These are phyloP conservation scores for Ginglymostoma cirratum DNA, from an alignment of 2,113 vertebrate species.

Conservation along the genomic window DNA sequence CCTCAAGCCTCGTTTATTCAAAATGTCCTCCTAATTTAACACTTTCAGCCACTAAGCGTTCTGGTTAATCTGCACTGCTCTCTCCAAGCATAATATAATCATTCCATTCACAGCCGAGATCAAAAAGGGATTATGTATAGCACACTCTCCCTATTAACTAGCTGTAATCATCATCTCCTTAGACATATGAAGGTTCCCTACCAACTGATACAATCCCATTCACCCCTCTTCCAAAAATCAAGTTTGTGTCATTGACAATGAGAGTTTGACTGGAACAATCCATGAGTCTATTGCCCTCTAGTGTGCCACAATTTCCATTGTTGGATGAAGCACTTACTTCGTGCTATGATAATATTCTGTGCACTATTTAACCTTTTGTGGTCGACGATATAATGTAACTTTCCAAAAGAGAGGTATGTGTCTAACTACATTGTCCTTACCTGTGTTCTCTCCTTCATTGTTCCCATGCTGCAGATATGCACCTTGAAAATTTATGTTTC, in stretches of 20 bases:
- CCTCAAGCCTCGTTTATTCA: background rate
- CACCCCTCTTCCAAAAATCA: too few species aligned
- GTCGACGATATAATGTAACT: background rate
- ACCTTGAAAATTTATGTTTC: background rate
- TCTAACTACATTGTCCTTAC: background rate
- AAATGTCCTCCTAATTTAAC: background rate
- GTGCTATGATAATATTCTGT: background rate
- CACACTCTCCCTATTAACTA: too few species aligned
- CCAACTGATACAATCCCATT: too few species aligned
- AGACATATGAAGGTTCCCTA: too few species aligned
- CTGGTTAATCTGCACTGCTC: background rate
- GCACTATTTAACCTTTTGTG: background rate
- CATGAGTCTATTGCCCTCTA: background rate
- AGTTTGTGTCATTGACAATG: too few species aligned
- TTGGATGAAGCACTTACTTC: background rate
- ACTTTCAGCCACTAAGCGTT: background rate
- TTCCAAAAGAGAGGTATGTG: background rate
- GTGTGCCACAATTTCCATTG: background rate
- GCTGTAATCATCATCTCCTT: too few species aligned
- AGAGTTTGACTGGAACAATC: background rate
- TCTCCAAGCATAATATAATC: background rate
- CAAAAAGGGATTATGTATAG: too few species aligned
- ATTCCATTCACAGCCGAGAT: background rate
- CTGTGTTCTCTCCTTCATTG: background rate
- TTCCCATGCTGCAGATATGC: background rate